A percentile compares a stretch with the other conserved stretches of the same genome.
phyloP scores from a whole-genome alignment of 2,888 invertebrate genomes.

The Blera fallax region DNA sequence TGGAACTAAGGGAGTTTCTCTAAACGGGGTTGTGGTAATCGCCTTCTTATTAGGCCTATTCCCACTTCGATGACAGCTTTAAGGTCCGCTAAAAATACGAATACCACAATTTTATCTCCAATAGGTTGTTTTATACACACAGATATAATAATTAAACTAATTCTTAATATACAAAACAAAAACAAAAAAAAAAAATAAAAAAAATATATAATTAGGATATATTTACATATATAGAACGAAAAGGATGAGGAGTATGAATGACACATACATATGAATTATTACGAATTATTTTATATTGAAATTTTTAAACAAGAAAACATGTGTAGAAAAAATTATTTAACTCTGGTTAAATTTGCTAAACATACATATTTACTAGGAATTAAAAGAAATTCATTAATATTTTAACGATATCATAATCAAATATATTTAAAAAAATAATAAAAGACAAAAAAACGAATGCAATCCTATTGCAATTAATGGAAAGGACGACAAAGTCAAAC shows the following conservation, averaged over 20 bases:
- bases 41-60: conserved; percentile 75
- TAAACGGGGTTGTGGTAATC: conserved; percentile 78
- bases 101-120: conserved; percentile 65
- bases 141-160: conserved; percentile 63
- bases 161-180: conserved; percentile 64
- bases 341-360: conserved; percentile 56
- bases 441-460: not conserved
- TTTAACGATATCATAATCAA: conserved; percentile 55
- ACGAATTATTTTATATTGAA: conserved; percentile 70
- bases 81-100: conserved; percentile 44
- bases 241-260: conserved; percentile 51
- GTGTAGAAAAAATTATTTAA: conserved; percentile 51
- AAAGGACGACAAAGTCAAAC: conserved; percentile 33
- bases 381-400: conserved; percentile 32
- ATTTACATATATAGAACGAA: conserved; percentile 62
- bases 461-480: conserved; percentile 17
- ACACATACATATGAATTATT: conserved; percentile 71
- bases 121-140: conserved; percentile 71
- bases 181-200: conserved; percentile 23
- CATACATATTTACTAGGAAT: conserved; percentile 45
- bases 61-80: conserved; percentile 73
- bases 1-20: conserved; percentile 75
- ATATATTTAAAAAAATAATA: conserved; percentile 9
- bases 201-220: conserved; percentile 61
- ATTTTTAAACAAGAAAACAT: conserved; percentile 39